A percentile compares a stretch with the other conserved stretches of the same genome.
Conservation (phyloP, 2,113 vertebrate genomes). For the Malurus alboscapulatus region DNA sequence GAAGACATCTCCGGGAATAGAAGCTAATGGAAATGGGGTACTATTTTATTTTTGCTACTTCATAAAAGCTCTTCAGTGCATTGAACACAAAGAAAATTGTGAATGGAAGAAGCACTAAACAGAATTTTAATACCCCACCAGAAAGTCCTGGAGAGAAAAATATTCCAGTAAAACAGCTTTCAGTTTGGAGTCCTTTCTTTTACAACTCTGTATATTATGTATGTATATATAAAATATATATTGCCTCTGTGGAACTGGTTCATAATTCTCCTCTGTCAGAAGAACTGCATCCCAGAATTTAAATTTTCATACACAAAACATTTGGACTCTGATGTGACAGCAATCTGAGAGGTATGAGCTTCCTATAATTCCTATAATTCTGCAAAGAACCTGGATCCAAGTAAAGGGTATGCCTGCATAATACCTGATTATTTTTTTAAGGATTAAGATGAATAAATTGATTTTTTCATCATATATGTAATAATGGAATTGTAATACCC, state of each 20-base stretch:
- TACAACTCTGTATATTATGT: background rate
- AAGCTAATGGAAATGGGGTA: background rate
- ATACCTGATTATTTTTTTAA: background rate
- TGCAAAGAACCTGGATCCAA: background rate
- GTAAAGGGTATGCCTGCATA: background rate
- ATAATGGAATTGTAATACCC: background rate
- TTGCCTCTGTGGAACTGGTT: background rate
- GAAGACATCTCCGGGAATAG: slow-evolving; percentile 23
- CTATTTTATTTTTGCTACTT: slow-evolving; percentile 9
- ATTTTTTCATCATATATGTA: background rate
- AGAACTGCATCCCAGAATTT: background rate
- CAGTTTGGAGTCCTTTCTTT: background rate
- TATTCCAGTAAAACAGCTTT: background rate
- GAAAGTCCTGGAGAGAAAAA: background rate
- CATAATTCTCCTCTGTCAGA: background rate
- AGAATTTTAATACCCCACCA: background rate
- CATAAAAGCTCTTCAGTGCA: background rate
- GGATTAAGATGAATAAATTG: background rate
- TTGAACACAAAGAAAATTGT: background rate
- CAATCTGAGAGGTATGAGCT: background rate
- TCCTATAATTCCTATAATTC: background rate
- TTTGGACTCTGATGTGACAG: background rate
- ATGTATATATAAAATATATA: no score
- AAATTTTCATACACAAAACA: background rate
- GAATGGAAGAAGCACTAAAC: background rate